These are phyloP conservation scores for Microctonus brassicae DNA, from an alignment of 2,888 invertebrate species.

Conservation along the genomic window DNA sequence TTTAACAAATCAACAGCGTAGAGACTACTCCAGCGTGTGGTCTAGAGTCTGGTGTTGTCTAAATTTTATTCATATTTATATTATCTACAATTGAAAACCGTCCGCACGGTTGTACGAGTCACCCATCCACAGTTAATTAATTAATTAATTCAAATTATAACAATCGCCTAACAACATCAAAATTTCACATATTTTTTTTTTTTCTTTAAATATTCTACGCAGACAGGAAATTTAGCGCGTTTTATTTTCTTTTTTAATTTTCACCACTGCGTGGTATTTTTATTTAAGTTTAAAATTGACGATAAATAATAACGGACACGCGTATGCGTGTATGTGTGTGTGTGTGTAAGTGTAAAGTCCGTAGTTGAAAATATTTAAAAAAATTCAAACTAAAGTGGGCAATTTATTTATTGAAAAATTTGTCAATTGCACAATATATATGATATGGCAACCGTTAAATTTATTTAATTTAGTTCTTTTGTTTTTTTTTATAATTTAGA, in stretches of 20 bases:
- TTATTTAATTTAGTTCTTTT: not conserved
- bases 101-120: not conserved
- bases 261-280: conserved; percentile 3
- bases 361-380: not conserved
- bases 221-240: not conserved
- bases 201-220: not conserved
- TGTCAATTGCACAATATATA: not conserved
- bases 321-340: too few species aligned
- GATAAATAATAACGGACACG: conserved; percentile 5
- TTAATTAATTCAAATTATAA: too few species aligned
- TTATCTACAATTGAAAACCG: conserved; percentile 33
- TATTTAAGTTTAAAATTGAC: not conserved
- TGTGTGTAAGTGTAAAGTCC: not conserved
- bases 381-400: not conserved
- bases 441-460: conserved; percentile 12
- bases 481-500: not conserved
- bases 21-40: conserved; percentile 51
- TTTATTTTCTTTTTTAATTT: not conserved
- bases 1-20: conserved; percentile 63
- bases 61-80: conserved; percentile 41
- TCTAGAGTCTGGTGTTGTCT: conserved; percentile 50
- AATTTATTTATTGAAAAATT: conserved; percentile 10
- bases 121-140: conserved; percentile 3
- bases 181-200: not conserved
- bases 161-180: not conserved